A percentile compares a stretch with the other conserved stretches of the same genome.
Conservation (phyloP, 2,797 vertebrate species). For the Neosilurus mollespiculum region DNA sequence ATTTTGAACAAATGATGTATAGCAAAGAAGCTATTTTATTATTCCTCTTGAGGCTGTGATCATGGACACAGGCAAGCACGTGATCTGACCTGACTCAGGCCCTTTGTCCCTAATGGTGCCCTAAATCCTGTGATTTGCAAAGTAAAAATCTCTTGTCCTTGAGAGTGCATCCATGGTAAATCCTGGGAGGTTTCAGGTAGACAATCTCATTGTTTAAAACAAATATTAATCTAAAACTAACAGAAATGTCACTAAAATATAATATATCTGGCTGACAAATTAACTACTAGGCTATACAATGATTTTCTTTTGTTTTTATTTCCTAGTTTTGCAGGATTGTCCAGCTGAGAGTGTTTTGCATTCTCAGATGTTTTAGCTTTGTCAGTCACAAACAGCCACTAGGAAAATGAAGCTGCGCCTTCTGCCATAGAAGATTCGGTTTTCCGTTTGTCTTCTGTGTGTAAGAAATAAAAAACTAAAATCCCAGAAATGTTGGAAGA, state of each 20-base stretch:
- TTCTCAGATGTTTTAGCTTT: slow-evolving; percentile 27
- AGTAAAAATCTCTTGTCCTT: neutral
- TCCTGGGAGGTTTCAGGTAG: neutral
- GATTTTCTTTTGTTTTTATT: neutral
- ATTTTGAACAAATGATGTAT: neutral
- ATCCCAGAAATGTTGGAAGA: neutral
- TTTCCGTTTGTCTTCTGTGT: neutral
- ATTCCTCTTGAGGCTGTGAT: too few species aligned
- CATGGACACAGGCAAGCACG: neutral
- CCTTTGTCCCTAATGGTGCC: neutral
- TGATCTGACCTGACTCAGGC: slow-evolving; percentile 10
- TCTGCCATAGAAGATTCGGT: neutral
- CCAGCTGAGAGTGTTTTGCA: slow-evolving; percentile 30
- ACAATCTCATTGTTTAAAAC: neutral
- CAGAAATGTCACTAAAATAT: neutral
- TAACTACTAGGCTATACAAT: neutral
- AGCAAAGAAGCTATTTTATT: neutral
- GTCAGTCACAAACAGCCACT: slow-evolving; percentile 32
- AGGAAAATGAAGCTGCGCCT: slow-evolving; percentile 29
- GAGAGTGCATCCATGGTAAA: neutral
- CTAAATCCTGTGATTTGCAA: slow-evolving; percentile 21
- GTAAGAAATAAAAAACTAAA: neutral
- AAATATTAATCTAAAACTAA: neutral
- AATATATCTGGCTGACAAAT: neutral
- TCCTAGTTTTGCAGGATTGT: neutral